Evolutionary conservation across 2,888 invertebrate genomes (phyloP).

Genomic region (Pristionchus mayeri): DNA sequence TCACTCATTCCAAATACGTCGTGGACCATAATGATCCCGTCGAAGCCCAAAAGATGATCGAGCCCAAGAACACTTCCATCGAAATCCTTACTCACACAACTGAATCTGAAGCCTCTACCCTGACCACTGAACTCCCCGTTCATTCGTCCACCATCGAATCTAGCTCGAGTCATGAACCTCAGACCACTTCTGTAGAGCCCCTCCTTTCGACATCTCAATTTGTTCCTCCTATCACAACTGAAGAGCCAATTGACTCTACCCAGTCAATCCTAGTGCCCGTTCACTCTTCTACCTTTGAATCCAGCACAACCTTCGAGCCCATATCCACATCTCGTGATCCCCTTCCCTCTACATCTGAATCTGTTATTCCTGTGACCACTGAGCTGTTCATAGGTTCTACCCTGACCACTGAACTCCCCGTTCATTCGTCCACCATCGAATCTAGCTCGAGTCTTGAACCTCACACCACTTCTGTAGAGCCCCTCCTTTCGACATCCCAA

Average conservation of each 20-base stretch:
- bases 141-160: neutral
- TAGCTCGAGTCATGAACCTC: neutral
- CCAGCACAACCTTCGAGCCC: neutral
- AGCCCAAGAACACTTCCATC: neutral
- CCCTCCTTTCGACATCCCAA: neutral
- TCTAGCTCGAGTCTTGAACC: no score
- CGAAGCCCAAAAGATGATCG: neutral
- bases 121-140: neutral
- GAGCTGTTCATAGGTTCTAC: neutral
- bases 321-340: neutral
- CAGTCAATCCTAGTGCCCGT: no score
- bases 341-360: neutral
- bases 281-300: no score
- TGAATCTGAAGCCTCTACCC: neutral
- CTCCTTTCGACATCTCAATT: neutral
- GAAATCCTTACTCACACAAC: no score
- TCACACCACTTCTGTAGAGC: neutral
- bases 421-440: no score
- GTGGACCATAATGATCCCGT: neutral
- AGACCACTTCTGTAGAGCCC: neutral
- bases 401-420: neutral
- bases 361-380: neutral
- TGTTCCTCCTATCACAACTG: neutral
- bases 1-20: no score
- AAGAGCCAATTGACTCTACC: neutral